Conservation (phyloP, 2,797 vertebrate genomes). For the Toxotes lorentzi region DNA sequence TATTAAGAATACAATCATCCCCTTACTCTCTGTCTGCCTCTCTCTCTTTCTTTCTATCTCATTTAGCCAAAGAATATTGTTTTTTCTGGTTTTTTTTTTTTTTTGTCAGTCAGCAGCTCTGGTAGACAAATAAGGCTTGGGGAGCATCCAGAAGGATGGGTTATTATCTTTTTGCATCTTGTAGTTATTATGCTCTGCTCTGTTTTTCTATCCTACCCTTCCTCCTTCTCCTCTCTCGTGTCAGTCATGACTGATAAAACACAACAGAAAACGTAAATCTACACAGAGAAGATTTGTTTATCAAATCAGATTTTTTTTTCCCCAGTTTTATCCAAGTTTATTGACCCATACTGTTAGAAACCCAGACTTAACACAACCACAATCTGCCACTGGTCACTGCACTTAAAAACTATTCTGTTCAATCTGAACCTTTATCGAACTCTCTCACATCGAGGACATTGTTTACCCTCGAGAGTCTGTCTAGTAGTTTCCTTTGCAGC, state of each 20-base stretch:
- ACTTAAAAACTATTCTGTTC: rapidly evolving
- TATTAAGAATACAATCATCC: not conserved
- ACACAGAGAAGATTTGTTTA: constrained; percentile 36
- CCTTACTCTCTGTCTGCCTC: not conserved
- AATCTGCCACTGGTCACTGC: no score
- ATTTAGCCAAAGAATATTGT: constrained; percentile 23
- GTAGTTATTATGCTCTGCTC: constrained; percentile 37
- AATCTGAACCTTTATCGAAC: constrained; percentile 9
- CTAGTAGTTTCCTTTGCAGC: constrained; percentile 52
- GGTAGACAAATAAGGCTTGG: constrained; percentile 7
- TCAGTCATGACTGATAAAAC: constrained; percentile 46
- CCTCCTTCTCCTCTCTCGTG: not conserved
- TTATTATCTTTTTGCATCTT: constrained; percentile 53
- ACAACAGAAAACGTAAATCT: constrained; percentile 38
- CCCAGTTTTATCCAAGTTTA: not conserved
- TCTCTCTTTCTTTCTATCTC: not conserved
- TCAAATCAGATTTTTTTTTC: not conserved
- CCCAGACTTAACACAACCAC: not conserved
- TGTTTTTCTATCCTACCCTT: constrained; percentile 16
- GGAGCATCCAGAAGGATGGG: constrained; percentile 16
- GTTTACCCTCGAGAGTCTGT: constrained; percentile 59
- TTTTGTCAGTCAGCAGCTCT: constrained; percentile 16
- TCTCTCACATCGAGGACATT: constrained; percentile 23
- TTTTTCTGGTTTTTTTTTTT: constrained; percentile 13
- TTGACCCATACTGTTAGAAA: not conserved